These are phyloP conservation scores for Alloplasta piceator DNA, from an alignment of 2,888 invertebrate species.

Conservation along the genomic window DNA sequence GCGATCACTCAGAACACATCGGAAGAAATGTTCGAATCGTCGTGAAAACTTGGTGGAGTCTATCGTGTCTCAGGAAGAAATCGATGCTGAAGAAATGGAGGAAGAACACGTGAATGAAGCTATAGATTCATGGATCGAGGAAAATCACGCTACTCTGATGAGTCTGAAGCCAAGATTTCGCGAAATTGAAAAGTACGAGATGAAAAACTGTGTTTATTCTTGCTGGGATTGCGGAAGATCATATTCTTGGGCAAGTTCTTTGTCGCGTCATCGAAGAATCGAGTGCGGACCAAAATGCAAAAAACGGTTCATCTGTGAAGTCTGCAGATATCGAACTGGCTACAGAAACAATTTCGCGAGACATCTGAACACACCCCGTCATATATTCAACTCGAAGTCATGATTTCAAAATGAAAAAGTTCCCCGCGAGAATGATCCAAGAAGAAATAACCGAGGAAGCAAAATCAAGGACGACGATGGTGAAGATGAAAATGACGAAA, in stretches of 20 bases:
- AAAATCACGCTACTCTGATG: conserved; percentile 12
- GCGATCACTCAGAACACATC: conserved; percentile 56
- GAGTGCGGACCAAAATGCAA: conserved; percentile 65
- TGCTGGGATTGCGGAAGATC: conserved; percentile 67
- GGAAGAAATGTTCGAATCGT: conserved; percentile 31
- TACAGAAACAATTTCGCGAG: conserved; percentile 65
- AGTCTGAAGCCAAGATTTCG: conserved; percentile 58
- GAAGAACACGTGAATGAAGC: conserved; percentile 1
- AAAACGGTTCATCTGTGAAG: conserved; percentile 60
- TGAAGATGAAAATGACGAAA: neutral
- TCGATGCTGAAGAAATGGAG: conserved; percentile 5
- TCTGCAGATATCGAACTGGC: conserved; percentile 61
- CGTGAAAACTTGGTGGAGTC: neutral
- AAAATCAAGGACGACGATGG: neutral
- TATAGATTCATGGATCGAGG: neutral
- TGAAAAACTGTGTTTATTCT: conserved; percentile 54
- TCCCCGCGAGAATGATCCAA: neutral
- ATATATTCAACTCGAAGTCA: conserved; percentile 52
- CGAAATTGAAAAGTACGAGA: conserved; percentile 57
- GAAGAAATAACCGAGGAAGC: neutral
- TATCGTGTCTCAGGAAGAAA: neutral
- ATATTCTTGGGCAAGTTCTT: conserved; percentile 66
- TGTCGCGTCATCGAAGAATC: conserved; percentile 67
- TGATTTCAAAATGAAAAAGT: too few species aligned
- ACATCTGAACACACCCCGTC: conserved; percentile 64